phyloP scores from a whole-genome alignment of 2,113 vertebrate species.

The Camelus dromedarius region DNA sequence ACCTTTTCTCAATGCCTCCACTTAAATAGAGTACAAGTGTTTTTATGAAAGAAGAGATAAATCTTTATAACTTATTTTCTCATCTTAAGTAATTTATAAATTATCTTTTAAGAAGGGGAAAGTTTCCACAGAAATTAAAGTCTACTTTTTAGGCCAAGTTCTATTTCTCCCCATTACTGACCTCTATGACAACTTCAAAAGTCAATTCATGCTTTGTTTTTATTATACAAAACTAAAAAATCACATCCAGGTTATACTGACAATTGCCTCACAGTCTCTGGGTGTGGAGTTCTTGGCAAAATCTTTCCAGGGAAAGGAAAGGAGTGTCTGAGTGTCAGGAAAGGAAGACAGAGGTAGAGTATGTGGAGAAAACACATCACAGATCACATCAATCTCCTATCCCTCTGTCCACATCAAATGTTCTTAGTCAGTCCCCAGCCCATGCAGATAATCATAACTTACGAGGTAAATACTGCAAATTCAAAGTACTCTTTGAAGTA shows the following conservation, averaged over 20 bases:
- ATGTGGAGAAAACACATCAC: not conserved
- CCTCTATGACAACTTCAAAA: not conserved
- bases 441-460: not conserved
- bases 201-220: conserved; percentile 10
- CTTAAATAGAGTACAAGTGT: conserved; percentile 81
- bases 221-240: not conserved
- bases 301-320: not conserved
- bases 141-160: not conserved
- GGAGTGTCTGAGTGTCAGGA: not conserved
- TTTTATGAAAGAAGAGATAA: conserved; percentile 81
- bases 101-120: not conserved
- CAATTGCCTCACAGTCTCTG: conserved; percentile 25
- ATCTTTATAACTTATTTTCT: conserved; percentile 63
- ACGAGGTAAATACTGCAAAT: not conserved
- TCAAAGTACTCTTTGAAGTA: conserved; percentile 34
- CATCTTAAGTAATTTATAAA: conserved; percentile 4
- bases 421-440: not conserved
- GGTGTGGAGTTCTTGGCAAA: not conserved
- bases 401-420: not conserved
- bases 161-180: not conserved
- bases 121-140: not conserved
- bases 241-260: not conserved
- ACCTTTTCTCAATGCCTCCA: conserved; percentile 82
- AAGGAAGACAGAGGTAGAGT: conserved; percentile 1
- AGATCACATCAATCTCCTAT: not conserved